A percentile compares a stretch with the other conserved stretches of the same genome.
Conservation (phyloP, 2,113 vertebrate species). For the Geothlypis trichas region DNA sequence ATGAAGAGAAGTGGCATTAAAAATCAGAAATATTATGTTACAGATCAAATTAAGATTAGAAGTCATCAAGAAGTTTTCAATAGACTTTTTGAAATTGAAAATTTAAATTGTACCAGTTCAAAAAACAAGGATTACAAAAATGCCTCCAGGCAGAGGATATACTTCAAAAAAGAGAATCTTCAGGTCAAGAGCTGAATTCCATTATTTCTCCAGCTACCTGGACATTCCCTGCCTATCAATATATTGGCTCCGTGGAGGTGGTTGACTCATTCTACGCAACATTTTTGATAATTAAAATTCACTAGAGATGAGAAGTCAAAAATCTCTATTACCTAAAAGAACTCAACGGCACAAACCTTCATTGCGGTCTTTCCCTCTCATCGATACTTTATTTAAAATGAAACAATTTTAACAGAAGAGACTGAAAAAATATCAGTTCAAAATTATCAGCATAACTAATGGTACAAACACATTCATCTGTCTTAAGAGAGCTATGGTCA, state of each 20-base stretch:
- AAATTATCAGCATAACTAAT: neutral
- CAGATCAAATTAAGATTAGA: neutral
- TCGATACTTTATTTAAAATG: neutral
- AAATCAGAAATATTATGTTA: neutral
- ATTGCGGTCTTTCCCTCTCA: neutral
- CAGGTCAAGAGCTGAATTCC: neutral
- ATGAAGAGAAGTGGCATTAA: neutral
- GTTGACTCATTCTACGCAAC: neutral
- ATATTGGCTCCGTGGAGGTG: neutral
- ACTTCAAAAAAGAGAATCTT: neutral
- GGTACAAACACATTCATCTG: neutral
- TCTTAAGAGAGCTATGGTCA: neutral
- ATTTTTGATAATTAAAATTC: neutral
- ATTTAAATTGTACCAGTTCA: neutral
- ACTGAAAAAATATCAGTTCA: neutral
- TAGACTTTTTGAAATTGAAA: neutral
- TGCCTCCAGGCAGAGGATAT: neutral
- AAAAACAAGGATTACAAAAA: neutral
- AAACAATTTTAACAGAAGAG: neutral
- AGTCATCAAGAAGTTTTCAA: neutral
- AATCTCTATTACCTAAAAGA: neutral
- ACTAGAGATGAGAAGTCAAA: neutral
- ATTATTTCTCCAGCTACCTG: neutral
- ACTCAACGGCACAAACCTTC: neutral
- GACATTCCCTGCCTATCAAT: neutral